Conservation (phyloP, 2,888 invertebrate genomes). For the Onchidella celtica region DNA sequence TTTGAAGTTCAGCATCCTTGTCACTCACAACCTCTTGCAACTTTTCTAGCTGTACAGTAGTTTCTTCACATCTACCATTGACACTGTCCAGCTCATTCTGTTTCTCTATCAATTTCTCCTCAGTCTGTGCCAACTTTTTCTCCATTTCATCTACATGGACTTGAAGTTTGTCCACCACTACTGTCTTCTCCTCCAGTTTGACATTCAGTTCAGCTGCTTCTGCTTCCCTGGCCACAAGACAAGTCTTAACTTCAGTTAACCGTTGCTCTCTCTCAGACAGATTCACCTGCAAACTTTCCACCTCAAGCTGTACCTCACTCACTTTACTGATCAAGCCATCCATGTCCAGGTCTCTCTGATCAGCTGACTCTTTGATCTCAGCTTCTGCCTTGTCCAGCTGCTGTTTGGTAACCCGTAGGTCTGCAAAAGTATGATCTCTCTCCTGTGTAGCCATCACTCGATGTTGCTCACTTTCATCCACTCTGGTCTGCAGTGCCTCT, state of each 20-base stretch:
- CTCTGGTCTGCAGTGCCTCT: no score
- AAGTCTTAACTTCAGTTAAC: neutral
- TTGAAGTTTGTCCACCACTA: neutral
- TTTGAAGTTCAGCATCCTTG: neutral
- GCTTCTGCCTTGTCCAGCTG: no score
- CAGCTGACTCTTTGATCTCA: no score
- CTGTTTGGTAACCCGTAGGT: no score
- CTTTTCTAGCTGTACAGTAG: neutral
- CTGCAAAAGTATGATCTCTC: no score
- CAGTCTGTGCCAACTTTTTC: neutral
- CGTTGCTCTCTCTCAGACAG: slow-evolving; percentile 10
- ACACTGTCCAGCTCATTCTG: neutral
- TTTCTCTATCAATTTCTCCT: neutral
- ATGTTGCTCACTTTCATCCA: no score
- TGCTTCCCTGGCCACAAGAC: slow-evolving; percentile 40
- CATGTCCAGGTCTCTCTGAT: slow-evolving; percentile 11
- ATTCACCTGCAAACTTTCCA: slow-evolving; percentile 6
- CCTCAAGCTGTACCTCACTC: neutral
- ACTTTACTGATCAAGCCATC: neutral
- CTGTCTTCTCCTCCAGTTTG: neutral
- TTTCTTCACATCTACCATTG: neutral
- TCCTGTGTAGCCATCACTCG: no score
- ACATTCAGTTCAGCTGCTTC: neutral
- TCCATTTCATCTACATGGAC: neutral
- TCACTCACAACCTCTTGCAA: neutral